Conservation (phyloP, 2,113 vertebrate species). For the Chaetodon auriga region DNA sequence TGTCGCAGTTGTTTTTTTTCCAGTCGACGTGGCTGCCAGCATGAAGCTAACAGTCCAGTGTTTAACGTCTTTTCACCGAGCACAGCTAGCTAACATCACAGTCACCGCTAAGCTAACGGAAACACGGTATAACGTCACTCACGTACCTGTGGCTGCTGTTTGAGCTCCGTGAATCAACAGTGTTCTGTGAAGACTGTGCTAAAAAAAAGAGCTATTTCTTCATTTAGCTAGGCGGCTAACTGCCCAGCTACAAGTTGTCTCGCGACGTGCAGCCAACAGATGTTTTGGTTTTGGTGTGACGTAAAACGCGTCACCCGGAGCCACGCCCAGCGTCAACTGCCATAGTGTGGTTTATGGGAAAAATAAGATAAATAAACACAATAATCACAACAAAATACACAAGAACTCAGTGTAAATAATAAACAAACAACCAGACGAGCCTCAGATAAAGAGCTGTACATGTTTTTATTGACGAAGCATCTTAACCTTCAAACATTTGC, state of each 20-base stretch:
- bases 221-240: neutral
- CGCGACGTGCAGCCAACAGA: neutral
- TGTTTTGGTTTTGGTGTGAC: conserved; percentile 30
- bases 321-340: neutral
- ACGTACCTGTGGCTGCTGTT: neutral
- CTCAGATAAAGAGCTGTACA: conserved; percentile 25
- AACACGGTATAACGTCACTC: neutral
- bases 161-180: neutral
- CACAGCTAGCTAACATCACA: neutral
- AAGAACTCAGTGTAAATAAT: no score
- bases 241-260: neutral
- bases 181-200: neutral
- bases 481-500: conserved; percentile 60
- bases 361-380: no score
- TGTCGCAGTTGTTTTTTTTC: neutral
- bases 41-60: neutral
- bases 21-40: neutral
- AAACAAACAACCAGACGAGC: neutral
- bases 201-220: accelerated
- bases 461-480: conserved; percentile 11
- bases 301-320: neutral
- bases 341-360: no score
- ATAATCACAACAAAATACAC: no score
- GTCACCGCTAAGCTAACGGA: neutral
- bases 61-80: no score